Evolutionary conservation across 23 tunicate genomes (phyloP).

Genomic region (Styela plicata): DNA sequence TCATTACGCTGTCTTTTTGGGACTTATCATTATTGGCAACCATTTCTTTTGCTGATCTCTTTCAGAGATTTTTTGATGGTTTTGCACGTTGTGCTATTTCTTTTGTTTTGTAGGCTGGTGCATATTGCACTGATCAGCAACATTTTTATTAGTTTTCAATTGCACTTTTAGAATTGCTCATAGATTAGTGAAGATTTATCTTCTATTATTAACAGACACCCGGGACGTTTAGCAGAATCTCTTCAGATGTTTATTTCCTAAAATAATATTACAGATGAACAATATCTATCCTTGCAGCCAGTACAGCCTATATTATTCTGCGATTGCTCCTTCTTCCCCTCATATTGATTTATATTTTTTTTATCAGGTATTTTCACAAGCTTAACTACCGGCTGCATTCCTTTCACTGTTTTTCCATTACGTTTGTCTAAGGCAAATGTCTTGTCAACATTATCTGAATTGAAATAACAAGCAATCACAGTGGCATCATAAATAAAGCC

Average conservation of each 20-base stretch:
- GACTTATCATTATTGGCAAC: too few species aligned
- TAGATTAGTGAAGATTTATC: neutral
- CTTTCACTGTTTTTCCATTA: neutral
- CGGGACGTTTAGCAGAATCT: conserved; percentile 39
- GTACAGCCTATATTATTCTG: conserved; percentile 28
- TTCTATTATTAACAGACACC: conserved; percentile 25
- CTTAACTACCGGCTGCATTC: neutral
- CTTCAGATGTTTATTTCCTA: conserved; percentile 53
- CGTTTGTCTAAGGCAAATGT: neutral
- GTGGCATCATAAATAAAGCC: conserved; percentile 77
- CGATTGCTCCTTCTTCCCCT: neutral
- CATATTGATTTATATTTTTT: too few species aligned
- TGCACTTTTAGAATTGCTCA: neutral
- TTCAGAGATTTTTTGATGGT: neutral
- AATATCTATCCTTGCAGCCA: conserved; percentile 31
- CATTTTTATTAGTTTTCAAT: neutral
- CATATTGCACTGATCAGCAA: neutral
- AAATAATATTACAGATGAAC: neutral
- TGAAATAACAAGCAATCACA: conserved; percentile 34
- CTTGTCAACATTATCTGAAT: neutral
- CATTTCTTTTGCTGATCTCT: neutral
- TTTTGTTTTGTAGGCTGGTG: neutral
- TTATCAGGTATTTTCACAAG: neutral
- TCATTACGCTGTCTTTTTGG: neutral
- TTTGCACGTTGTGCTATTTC: neutral